Evolutionary conservation across 2,797 vertebrate species (phyloP).

Genomic region (Poeciliopsis infans): DNA sequence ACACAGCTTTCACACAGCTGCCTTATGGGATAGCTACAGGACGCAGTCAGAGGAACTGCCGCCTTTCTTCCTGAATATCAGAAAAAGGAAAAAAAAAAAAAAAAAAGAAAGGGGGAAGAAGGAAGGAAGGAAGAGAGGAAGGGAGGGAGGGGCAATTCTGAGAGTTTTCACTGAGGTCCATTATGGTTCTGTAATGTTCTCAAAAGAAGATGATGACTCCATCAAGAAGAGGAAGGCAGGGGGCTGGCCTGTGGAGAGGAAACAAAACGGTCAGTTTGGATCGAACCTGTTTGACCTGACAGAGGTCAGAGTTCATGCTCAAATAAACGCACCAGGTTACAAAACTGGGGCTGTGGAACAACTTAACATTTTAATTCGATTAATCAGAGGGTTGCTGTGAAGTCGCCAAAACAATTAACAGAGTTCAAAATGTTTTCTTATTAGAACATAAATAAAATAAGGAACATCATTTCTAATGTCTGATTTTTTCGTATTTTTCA

Average conservation of each 20-base stretch:
- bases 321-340: no score
- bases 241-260: constrained; percentile 87
- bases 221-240: constrained; percentile 95
- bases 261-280: background rate
- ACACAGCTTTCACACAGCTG: constrained; percentile 97
- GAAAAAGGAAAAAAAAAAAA: constrained; percentile 69
- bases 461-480: no score
- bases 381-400: no score
- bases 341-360: no score
- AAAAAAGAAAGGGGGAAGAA: background rate
- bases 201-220: constrained; percentile 77
- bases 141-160: constrained; percentile 9
- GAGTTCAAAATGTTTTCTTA: no score
- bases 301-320: background rate
- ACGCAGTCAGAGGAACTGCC: constrained; percentile 89
- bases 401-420: no score
- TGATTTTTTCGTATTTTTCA: no score
- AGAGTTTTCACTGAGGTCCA: constrained; percentile 68
- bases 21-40: constrained; percentile 96
- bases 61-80: constrained; percentile 98
- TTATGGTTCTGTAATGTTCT: constrained; percentile 83
- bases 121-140: background rate
- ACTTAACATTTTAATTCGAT: no score
- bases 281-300: background rate
- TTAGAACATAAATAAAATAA: no score